These are phyloP conservation scores for Alentia gelatinosa DNA, from an alignment of 2,888 invertebrate genomes.

Conservation along the genomic window DNA sequence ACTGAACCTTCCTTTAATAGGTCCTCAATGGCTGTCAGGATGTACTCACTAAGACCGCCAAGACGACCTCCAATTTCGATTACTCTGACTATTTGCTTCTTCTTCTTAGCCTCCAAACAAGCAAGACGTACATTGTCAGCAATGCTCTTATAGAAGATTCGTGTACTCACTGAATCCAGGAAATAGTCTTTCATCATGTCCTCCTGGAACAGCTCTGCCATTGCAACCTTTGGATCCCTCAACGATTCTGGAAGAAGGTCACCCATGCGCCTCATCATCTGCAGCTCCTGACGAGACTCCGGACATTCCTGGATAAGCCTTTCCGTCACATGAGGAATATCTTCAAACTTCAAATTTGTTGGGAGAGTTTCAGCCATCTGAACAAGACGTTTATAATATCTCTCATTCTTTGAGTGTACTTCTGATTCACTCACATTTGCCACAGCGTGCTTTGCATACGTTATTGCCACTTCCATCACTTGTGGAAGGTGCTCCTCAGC, in stretches of 20 bases:
- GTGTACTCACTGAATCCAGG: slow-evolving; percentile 50
- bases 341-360: slow-evolving; percentile 29
- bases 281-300: slow-evolving; percentile 31
- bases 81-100: slow-evolving; percentile 48
- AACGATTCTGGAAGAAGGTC: slow-evolving; percentile 37
- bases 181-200: slow-evolving; percentile 55
- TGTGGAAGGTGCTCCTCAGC: background rate
- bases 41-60: slow-evolving; percentile 52
- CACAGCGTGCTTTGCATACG: slow-evolving; percentile 38
- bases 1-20: slow-evolving; percentile 46
- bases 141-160: slow-evolving; percentile 48
- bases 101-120: slow-evolving; percentile 25
- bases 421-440: background rate
- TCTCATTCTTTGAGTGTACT: background rate
- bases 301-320: background rate
- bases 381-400: background rate
- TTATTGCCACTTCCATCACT: background rate
- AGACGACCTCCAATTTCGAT: slow-evolving; percentile 56
- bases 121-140: slow-evolving; percentile 43
- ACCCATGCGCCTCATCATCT: slow-evolving; percentile 54
- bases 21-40: slow-evolving; percentile 27
- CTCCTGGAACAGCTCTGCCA: slow-evolving; percentile 53
- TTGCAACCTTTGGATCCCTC: slow-evolving; percentile 45
- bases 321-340: background rate
- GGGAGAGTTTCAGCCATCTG: slow-evolving; percentile 17